Evolutionary conservation across 2,888 invertebrate genomes (phyloP).

Genomic region (Synergus gifuensis): DNA sequence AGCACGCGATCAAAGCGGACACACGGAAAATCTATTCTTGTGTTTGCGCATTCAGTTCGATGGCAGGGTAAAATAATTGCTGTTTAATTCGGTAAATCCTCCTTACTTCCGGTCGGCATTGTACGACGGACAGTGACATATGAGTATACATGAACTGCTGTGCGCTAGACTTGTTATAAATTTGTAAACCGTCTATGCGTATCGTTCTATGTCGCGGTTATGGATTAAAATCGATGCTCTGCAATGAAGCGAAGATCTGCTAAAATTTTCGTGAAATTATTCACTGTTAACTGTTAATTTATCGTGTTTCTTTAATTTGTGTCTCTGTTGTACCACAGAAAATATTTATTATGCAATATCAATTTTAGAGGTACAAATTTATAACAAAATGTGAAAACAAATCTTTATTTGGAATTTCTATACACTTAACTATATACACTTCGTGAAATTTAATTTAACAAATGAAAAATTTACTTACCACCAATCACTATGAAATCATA

Average conservation of each 20-base stretch:
- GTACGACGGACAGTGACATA: conserved; percentile 12
- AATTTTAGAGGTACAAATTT: no score
- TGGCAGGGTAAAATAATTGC: conserved; percentile 52
- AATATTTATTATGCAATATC: no score
- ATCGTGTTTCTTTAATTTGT: background rate
- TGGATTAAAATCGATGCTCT: background rate
- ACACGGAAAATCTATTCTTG: background rate
- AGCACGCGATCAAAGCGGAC: background rate
- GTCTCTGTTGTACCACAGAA: no score
- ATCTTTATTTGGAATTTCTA: no score
- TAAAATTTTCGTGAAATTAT: background rate
- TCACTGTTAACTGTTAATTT: background rate
- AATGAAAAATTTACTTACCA: conserved; percentile 72
- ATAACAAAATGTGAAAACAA: no score
- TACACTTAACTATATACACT: no score
- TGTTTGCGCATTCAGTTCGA: conserved; percentile 41
- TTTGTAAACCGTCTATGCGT: background rate
- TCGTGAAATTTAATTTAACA: background rate
- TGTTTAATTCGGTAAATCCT: conserved; percentile 52
- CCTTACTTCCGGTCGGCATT: conserved; percentile 17
- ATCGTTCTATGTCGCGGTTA: background rate
- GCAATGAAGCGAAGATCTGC: background rate
- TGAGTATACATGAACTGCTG: background rate
- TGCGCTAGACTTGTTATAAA: conserved; percentile 8
- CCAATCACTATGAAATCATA: conserved; percentile 86